phyloP scores from a whole-genome alignment of 2,113 vertebrate genomes.

The Oenanthe melanoleuca region DNA sequence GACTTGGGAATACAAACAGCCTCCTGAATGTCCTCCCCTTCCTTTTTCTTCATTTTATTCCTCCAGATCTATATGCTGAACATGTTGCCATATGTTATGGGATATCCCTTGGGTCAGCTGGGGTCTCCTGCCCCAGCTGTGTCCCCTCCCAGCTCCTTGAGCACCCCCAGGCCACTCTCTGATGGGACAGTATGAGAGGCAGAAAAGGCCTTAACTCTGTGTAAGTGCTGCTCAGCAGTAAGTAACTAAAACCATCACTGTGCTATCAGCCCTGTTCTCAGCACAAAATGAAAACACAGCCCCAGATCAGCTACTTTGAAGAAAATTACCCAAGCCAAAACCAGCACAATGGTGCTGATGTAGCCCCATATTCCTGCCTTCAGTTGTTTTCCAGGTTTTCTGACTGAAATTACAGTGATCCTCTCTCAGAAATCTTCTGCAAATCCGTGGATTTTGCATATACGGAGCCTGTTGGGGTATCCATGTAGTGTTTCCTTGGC shows the following conservation, averaged over 20 bases:
- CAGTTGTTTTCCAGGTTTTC: background rate
- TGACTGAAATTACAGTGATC: background rate
- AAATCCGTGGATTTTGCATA: background rate
- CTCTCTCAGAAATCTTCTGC: background rate
- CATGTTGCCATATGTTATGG: too few relatives aligned
- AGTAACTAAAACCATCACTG: background rate
- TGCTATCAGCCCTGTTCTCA: background rate
- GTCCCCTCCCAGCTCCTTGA: background rate
- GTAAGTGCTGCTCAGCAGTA: background rate
- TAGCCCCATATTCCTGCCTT: background rate
- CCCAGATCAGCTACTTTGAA: background rate
- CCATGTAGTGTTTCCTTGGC: background rate
- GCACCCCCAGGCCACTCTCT: rapidly evolving
- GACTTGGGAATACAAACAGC: background rate
- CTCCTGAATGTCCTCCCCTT: background rate
- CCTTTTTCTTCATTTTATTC: background rate
- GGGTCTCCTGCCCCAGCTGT: background rate
- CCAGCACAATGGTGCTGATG: background rate
- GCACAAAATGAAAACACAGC: background rate
- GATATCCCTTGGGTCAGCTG: background rate
- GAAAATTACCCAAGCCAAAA: rapidly evolving
- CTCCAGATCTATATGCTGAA: background rate
- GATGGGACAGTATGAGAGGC: rapidly evolving
- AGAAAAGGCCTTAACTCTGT: background rate
- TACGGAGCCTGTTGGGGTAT: background rate